Percentiles rank a stretch among this genome's conserved stretches.
Conservation (phyloP, 2,888 invertebrate species). For the Cactoblastis cactorum region DNA sequence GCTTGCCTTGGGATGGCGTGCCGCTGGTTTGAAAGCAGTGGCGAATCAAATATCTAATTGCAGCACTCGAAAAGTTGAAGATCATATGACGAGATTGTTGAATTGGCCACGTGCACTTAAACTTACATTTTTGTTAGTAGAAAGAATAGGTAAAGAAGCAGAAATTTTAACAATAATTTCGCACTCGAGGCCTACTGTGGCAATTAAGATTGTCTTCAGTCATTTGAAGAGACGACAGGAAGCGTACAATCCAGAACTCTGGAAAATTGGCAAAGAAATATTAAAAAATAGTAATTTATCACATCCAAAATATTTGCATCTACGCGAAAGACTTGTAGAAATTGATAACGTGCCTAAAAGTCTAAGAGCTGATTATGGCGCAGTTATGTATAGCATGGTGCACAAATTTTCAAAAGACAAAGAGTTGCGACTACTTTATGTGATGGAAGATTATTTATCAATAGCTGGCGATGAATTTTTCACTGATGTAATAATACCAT, state of each 20-base stretch:
- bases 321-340: constrained; percentile 20
- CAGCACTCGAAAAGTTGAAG: constrained; percentile 27
- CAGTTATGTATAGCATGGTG: constrained; percentile 31
- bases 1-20: constrained; percentile 34
- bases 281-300: constrained; percentile 30
- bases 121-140: constrained; percentile 37
- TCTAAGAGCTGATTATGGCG: constrained; percentile 41
- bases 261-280: too few relatives aligned
- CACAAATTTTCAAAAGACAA: constrained; percentile 22
- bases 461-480: constrained; percentile 30
- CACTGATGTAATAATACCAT: constrained; percentile 24
- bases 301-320: constrained; percentile 18
- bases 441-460: constrained; percentile 32
- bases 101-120: constrained; percentile 36
- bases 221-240: constrained; percentile 28
- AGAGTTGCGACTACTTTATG: constrained; percentile 27
- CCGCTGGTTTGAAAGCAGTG: constrained; percentile 44
- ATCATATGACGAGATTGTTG: constrained; percentile 29
- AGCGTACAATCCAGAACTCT: constrained; percentile 33
- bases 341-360: constrained; percentile 29
- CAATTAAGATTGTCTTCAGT: constrained; percentile 35
- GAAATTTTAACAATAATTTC: constrained; percentile 31
- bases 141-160: constrained; percentile 26
- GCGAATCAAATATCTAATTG: constrained; percentile 39
- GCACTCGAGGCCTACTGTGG: constrained; percentile 32